phyloP scores from a whole-genome alignment of 2,888 invertebrate genomes.

The Portevinia maculata region DNA sequence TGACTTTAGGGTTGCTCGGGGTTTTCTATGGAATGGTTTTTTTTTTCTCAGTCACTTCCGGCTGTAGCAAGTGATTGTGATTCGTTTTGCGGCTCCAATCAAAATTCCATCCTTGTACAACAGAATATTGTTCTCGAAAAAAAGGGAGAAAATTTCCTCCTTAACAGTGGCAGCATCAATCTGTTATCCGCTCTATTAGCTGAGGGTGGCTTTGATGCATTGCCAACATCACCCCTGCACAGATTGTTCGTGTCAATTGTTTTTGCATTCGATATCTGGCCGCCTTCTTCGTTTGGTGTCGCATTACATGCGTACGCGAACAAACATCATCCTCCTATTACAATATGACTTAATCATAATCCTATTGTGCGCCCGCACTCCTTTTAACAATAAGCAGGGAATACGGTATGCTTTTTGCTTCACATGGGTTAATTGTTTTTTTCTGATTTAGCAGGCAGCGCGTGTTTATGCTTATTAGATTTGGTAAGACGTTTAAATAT shows the following conservation, averaged over 20 bases:
- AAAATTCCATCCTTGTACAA: constrained; percentile 69
- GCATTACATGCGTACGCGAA: constrained; percentile 55
- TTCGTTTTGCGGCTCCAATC: constrained; percentile 74
- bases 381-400: constrained; percentile 75
- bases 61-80: constrained; percentile 67
- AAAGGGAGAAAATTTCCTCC: constrained; percentile 43
- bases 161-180: constrained; percentile 64
- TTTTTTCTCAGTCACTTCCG: constrained; percentile 36
- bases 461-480: constrained; percentile 16
- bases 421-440: constrained; percentile 61
- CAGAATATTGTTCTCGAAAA: constrained; percentile 12
- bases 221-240: constrained; percentile 49
- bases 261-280: constrained; percentile 52
- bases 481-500: not conserved
- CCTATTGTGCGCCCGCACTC: constrained; percentile 77
- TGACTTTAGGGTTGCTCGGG: constrained; percentile 34
- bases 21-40: constrained; percentile 20
- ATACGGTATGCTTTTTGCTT: constrained; percentile 53
- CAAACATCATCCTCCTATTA: constrained; percentile 76
- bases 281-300: constrained; percentile 32
- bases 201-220: constrained; percentile 69
- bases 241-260: constrained; percentile 70
- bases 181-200: constrained; percentile 74
- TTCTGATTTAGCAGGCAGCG: constrained; percentile 41
- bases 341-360: constrained; percentile 78